Conservation (phyloP, 2,888 invertebrate genomes). For the Epinotia bilunana region DNA sequence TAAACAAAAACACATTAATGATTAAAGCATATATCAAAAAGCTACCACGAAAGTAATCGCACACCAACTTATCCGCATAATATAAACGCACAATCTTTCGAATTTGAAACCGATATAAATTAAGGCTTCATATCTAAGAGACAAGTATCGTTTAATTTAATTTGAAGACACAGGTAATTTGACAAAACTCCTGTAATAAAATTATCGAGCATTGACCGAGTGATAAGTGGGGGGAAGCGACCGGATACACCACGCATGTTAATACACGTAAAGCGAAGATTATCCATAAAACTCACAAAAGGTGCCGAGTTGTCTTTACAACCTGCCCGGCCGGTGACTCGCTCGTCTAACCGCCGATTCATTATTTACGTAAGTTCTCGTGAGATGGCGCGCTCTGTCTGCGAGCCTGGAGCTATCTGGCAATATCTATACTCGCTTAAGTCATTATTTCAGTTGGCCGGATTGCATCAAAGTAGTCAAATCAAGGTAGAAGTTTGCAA, state of each 20-base stretch:
- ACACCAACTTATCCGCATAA: slow-evolving; percentile 4
- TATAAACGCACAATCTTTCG: slow-evolving; percentile 20
- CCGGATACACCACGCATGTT: slow-evolving; percentile 77
- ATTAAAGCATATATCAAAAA: background rate
- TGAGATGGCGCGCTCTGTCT: slow-evolving; percentile 4
- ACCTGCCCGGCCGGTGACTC: slow-evolving; percentile 57
- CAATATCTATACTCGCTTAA: no score
- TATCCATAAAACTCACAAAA: slow-evolving; percentile 81
- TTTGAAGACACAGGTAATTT: slow-evolving; percentile 79
- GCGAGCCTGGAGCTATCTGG: background rate
- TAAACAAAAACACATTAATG: no score
- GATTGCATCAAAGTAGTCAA: no score
- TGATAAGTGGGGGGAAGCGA: slow-evolving; percentile 70
- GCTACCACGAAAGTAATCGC: background rate
- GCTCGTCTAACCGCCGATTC: slow-evolving; percentile 49
- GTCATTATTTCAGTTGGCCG: no score
- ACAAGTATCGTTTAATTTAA: slow-evolving; percentile 82
- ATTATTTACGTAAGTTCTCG: slow-evolving; percentile 9
- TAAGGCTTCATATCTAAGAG: slow-evolving; percentile 69
- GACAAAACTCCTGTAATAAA: slow-evolving; percentile 83
- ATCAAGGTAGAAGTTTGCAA: no score
- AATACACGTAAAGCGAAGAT: slow-evolving; percentile 79
- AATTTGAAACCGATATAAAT: slow-evolving; percentile 52
- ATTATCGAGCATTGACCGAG: slow-evolving; percentile 81
- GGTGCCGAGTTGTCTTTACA: slow-evolving; percentile 81